phyloP scores from a whole-genome alignment of 2,888 invertebrate species.

The Ashinkailepas kermadecensis region DNA sequence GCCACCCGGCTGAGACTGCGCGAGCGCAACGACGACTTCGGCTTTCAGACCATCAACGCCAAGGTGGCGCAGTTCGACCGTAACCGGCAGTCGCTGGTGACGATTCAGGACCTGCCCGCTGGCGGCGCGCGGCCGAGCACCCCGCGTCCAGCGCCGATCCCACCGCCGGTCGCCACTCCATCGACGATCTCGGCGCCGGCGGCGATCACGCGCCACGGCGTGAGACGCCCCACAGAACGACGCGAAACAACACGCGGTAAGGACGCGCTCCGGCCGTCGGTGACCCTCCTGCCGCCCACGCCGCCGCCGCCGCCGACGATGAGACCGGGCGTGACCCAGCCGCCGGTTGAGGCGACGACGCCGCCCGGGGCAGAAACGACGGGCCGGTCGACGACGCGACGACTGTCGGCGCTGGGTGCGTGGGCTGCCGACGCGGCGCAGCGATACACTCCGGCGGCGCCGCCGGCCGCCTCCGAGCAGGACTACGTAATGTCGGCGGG shows the following conservation, averaged over 20 bases:
- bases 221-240: no score
- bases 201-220: no score
- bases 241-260: no score
- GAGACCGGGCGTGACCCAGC: background rate
- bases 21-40: background rate
- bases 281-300: background rate
- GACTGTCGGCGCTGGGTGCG: background rate
- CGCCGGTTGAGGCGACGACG: background rate
- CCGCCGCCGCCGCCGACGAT: background rate
- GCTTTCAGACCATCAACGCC: background rate
- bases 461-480: slow-evolving; percentile 20
- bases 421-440: no score
- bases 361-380: background rate
- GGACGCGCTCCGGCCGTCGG: no score
- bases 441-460: no score
- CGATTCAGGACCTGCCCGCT: background rate
- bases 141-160: background rate
- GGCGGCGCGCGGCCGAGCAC: background rate
- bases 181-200: no score
- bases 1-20: background rate
- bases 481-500: slow-evolving; percentile 29
- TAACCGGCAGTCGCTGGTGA: background rate
- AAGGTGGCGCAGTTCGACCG: background rate
- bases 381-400: background rate
- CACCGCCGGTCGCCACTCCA: no score